Evolutionary conservation across 2,113 vertebrate genomes (phyloP), one percentile per base, ranked within the genome.

Genomic region (Odobenus rosmarus): DNA sequence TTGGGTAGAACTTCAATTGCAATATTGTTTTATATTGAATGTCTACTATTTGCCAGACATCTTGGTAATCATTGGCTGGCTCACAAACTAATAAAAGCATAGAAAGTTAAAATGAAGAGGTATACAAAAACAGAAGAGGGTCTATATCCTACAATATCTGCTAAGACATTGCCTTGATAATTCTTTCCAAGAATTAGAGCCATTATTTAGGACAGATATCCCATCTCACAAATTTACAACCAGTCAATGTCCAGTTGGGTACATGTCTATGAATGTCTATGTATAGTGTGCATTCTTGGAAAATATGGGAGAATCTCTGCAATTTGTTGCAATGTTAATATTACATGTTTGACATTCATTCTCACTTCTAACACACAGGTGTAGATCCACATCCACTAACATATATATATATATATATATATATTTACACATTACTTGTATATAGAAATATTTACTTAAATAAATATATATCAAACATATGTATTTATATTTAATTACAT

Each of bases 21-120:
- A 86, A 46, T 72, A 57, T 55, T n/a, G 18, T 82, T 92, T 93
- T 84, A 79, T 77, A n/a, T 24, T 89, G 79, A 77, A 42, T 89
- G 21, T 4, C 72, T 89, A 33, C 46, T 79, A 46, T 61, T 90
- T 93, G 2, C 42, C 12, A 49, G 26, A 61, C 21, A 13, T 42
- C 19, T 87, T 76, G 16, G 11, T 81, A 59, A 64, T 36, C 55
- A 91, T 51, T 96, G 53, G 53, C 81, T 85, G 9, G 21, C 67
- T 74, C 7, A 88, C 76, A 76, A 49, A 8, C 42, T 72, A 87
- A 82, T n/a, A 26, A 13, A 46, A 3, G 19, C 7, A 82, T 42
- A n/a, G 36, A n/a, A 82, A 76, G 19, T 39, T 76, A 33, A 90
- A 93, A 84, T 62, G 26, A 90, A 12, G 26, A 93, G 21, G 8